These are phyloP conservation scores for Motacilla alba DNA, from an alignment of 2,113 vertebrate genomes.

Conservation along the genomic window DNA sequence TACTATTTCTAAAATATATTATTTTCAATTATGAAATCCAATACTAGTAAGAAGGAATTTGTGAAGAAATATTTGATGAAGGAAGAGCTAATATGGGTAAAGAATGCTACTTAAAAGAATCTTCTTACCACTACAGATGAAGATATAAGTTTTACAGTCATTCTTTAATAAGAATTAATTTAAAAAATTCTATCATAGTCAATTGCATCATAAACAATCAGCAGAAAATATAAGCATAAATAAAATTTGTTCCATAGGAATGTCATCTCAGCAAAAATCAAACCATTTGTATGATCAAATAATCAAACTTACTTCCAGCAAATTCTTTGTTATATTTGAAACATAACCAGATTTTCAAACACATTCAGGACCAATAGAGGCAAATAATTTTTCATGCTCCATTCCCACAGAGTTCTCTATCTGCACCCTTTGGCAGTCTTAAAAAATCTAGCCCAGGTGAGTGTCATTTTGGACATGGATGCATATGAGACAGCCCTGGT, in stretches of 20 bases:
- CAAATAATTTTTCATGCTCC: not conserved
- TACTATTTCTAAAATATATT: not conserved
- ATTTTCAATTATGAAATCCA: not conserved
- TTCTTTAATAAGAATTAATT: not conserved
- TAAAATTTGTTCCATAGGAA: not conserved
- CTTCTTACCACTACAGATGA: not conserved
- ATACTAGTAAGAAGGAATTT: not conserved
- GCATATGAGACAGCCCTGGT: not conserved
- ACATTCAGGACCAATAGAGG: not conserved
- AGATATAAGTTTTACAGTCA: not conserved
- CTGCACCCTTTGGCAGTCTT: not conserved
- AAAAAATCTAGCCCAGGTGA: not conserved
- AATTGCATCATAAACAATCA: not conserved
- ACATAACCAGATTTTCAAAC: not conserved
- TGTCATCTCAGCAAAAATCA: not conserved
- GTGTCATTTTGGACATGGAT: not conserved
- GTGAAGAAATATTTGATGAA: not conserved
- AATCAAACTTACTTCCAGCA: not conserved
- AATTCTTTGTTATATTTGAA: not conserved
- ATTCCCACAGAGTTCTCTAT: fast-evolving
- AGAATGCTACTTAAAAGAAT: not conserved
- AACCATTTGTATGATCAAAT: not conserved
- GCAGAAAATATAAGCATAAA: not conserved
- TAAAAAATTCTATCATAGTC: not conserved
- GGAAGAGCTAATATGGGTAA: not conserved